A percentile compares a stretch with the other conserved stretches of the same genome.
These are phyloP conservation scores for Spea hammondii DNA, from an alignment of 2,797 vertebrate species.

Conservation along the genomic window DNA sequence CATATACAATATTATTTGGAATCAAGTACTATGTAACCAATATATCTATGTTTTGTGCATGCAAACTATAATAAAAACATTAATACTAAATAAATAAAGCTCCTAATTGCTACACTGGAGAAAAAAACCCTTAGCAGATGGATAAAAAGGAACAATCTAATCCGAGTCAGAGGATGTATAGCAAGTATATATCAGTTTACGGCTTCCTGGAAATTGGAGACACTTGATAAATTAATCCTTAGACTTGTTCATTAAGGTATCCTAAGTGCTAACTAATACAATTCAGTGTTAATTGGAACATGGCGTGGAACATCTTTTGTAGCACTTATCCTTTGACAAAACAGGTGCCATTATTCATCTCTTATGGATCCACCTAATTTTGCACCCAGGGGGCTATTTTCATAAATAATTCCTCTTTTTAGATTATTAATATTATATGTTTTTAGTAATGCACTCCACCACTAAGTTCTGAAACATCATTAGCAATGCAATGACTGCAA, in stretches of 20 bases:
- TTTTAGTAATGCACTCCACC: not conserved
- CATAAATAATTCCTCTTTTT: not conserved
- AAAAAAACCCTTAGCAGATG: not conserved
- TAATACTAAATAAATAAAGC: not conserved
- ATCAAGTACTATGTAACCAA: no score
- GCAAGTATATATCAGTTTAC: not conserved
- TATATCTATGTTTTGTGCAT: no score
- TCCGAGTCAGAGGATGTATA: not conserved
- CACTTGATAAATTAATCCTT: conserved; percentile 5
- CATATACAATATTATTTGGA: no score
- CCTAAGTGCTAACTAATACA: conserved; percentile 9
- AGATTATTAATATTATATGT: not conserved
- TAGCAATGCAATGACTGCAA: not conserved
- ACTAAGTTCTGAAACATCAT: not conserved
- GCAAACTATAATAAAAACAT: no score
- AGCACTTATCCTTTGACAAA: not conserved
- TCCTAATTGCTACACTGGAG: not conserved
- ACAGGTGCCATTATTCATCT: not conserved
- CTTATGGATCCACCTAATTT: not conserved
- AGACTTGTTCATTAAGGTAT: conserved; percentile 1
- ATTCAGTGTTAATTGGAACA: conserved; percentile 12
- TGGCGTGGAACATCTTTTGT: not conserved
- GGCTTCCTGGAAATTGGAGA: not conserved
- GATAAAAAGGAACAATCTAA: not conserved
- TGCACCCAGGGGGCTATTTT: not conserved